A percentile compares a stretch with the other conserved stretches of the same genome.
These are phyloP conservation scores for Carpatolechia fugitivella DNA, from an alignment of 2,888 invertebrate genomes.

Conservation along the genomic window DNA sequence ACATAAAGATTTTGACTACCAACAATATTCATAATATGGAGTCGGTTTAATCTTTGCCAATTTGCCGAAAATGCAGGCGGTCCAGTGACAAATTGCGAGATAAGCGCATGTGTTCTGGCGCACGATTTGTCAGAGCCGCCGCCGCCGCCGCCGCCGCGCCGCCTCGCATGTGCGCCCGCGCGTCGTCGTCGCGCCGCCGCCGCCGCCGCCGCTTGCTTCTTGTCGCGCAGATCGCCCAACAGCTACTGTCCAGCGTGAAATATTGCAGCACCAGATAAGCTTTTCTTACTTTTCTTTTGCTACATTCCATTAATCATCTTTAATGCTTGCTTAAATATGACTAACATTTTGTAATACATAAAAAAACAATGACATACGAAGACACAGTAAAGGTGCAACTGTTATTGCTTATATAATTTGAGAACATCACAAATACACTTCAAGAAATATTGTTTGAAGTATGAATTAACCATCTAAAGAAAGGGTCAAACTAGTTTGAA, in stretches of 20 bases:
- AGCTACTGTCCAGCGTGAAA: constrained; percentile 2
- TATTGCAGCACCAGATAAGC: neutral
- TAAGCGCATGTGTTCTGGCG: constrained; percentile 56
- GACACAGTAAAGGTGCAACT: too few species aligned
- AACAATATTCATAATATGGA: neutral
- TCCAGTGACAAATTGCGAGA: constrained; percentile 71
- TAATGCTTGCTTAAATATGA: too few species aligned
- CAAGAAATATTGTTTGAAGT: neutral
- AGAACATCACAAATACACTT: neutral
- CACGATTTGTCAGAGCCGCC: constrained; percentile 41
- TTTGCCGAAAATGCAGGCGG: constrained; percentile 57
- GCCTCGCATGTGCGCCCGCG: neutral
- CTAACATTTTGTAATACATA: too few species aligned
- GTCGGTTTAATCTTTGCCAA: constrained; percentile 46
- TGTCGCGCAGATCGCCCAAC: neutral
- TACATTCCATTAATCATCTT: too few species aligned
- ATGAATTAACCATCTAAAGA: constrained; percentile 4
- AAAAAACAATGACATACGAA: too few species aligned
- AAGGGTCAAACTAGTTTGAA: constrained; percentile 7
- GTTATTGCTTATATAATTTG: too few species aligned
- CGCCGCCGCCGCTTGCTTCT: neutral
- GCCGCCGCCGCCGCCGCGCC: constrained; percentile 12
- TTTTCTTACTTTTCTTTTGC: too few species aligned
- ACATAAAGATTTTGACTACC: too few species aligned
- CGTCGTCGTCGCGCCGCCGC: neutral